Evolutionary conservation across 1,140 invertebrate species (phyloP).

Genomic region (Orchestia grillus): DNA sequence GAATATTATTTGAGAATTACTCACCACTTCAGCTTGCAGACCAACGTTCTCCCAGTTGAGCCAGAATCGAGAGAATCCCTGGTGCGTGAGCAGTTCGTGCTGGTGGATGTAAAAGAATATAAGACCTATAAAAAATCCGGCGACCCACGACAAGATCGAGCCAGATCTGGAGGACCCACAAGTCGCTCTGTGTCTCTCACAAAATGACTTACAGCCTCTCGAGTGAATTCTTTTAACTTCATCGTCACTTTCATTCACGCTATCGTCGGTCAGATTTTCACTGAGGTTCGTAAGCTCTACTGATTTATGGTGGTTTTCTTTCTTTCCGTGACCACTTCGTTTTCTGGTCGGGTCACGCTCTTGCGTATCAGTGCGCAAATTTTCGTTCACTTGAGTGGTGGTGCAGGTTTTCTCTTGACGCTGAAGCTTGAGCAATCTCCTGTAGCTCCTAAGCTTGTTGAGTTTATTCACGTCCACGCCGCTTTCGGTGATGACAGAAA

Average conservation of each 20-base stretch:
- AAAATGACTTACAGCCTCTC: slow-evolving; percentile 1
- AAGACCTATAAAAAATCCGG: background rate
- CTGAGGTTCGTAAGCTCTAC: background rate
- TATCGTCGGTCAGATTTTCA: background rate
- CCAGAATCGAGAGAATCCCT: slow-evolving; percentile 32
- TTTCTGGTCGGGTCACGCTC: background rate
- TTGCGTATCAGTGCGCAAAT: background rate
- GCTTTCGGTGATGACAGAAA: slow-evolving; percentile 48
- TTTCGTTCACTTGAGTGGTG: background rate
- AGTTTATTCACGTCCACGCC: slow-evolving; percentile 28
- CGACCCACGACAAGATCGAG: background rate
- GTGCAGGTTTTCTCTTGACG: background rate
- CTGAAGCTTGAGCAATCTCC: background rate
- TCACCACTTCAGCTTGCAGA: slow-evolving; percentile 39
- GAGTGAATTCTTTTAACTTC: background rate
- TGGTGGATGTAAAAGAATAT: slow-evolving; percentile 42
- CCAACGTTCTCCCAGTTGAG: slow-evolving; percentile 39
- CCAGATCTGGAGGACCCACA: background rate
- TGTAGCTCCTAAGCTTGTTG: background rate
- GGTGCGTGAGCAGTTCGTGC: slow-evolving; percentile 25
- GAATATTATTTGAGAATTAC: background rate
- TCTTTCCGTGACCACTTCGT: background rate
- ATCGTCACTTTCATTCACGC: background rate
- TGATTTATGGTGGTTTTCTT: background rate
- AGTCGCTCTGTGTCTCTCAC: background rate